Base-by-base conservation (phyloP, 2,888 invertebrate genomes). In the Silvanus unidentatus region DNA sequence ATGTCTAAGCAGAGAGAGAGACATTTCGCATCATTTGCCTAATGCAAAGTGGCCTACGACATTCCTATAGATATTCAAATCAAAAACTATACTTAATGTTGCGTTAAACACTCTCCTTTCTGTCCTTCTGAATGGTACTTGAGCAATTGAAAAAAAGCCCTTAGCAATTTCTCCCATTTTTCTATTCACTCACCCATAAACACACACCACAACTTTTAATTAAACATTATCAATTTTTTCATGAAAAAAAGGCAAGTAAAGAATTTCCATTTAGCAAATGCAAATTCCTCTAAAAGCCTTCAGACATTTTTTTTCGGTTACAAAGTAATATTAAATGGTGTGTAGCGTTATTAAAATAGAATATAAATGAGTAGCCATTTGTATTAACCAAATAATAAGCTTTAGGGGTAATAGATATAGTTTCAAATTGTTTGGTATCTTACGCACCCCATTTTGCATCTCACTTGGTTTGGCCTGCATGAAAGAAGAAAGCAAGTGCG, bases 51-150 rank as follows among this genome's bases (percentile, higher is more conserved):
- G 64, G 66, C 65, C 66, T 61, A 63, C 63, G 63, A 59, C 53
- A 55, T 16, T 57, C 55, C 61, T 61, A 63, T 60, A 65, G 63
- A 63, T 63, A 64, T 63, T 65, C 64, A 63, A 64, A 66, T 65
- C 66, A 66, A 68, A 64, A 66, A 65, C 66, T 67, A 68, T 64
- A 68, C 62, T 69, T 70, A 69, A 70, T 69, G 69, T 68, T 63
- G 64, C 69, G 68, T 68, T 68, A 68, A 70, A 70, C 64, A 66
- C 63, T 55, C 15, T 32, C n/a, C 3, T 12, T 5, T 12, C 5
- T 5, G n/a, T 45, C 47, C n/a, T n/a, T n/a, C n/a, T n/a, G n/a
- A n/a, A 27, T 22, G 22, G 8, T 22, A 22, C 22, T 22, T 22
- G 8, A 22, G 22, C 3, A n/a, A n/a, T n/a, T 22, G 8, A 22